phyloP scores from a whole-genome alignment of 2,888 invertebrate genomes.

The Tricholauxania praeusta region DNA sequence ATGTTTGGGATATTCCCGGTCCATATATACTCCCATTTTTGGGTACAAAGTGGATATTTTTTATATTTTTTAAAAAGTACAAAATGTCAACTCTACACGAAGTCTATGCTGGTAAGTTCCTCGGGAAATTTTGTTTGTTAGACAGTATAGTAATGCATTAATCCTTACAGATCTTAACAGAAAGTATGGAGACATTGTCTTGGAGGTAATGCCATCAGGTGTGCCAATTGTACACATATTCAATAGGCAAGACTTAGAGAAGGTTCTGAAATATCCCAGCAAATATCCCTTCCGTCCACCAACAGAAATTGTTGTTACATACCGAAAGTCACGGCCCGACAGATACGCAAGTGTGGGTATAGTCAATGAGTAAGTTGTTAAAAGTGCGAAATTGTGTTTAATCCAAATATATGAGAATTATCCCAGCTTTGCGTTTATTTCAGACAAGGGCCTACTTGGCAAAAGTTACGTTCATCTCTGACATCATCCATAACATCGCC shows the following conservation, averaged over 20 bases:
- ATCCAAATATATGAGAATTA: constrained; percentile 6
- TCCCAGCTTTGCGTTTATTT: constrained; percentile 28
- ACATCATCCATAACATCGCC: constrained; percentile 83
- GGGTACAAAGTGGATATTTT: constrained; percentile 86
- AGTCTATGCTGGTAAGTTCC: constrained; percentile 78
- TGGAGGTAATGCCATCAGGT: constrained; percentile 82
- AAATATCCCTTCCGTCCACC: constrained; percentile 85
- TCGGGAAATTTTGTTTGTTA: neutral
- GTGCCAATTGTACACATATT: constrained; percentile 80
- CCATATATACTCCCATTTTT: constrained; percentile 79
- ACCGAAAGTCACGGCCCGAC: constrained; percentile 80
- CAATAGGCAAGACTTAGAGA: constrained; percentile 79
- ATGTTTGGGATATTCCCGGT: constrained; percentile 76
- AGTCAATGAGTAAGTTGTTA: constrained; percentile 80
- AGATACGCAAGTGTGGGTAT: constrained; percentile 85
- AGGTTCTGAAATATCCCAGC: constrained; percentile 78
- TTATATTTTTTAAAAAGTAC: constrained; percentile 71
- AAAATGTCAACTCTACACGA: constrained; percentile 81
- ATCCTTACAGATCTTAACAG: constrained; percentile 74
- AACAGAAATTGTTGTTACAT: constrained; percentile 83
- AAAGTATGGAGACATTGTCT: constrained; percentile 81
- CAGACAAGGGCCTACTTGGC: constrained; percentile 85
- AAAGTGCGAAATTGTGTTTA: neutral
- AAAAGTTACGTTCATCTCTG: constrained; percentile 77
- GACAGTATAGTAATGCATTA: no score